Evolutionary conservation across 2,113 vertebrate genomes (phyloP).

Genomic region (Ochotona princeps): DNA sequence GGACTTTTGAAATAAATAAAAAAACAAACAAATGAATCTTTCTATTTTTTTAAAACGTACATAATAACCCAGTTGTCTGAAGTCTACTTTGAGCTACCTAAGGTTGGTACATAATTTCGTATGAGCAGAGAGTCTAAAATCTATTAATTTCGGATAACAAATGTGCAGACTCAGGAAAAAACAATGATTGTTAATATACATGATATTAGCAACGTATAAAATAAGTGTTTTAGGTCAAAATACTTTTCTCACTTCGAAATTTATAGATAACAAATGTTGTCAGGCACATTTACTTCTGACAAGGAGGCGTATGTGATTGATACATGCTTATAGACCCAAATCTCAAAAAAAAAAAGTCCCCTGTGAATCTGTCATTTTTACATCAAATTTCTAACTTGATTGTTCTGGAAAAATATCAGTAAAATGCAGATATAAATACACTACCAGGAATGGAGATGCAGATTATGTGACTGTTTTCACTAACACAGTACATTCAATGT

Average conservation of each 20-base stretch:
- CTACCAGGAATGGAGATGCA: not conserved
- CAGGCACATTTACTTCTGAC: not conserved
- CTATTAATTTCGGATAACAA: not conserved
- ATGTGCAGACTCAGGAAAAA: not conserved
- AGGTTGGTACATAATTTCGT: not conserved
- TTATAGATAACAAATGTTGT: not conserved
- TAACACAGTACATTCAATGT: not conserved
- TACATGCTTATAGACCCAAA: not conserved
- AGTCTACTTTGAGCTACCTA: not conserved
- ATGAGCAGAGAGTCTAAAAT: not conserved
- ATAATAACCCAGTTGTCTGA: constrained; percentile 36
- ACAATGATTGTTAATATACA: not conserved
- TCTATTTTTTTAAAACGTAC: too few species aligned
- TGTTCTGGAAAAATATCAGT: not conserved
- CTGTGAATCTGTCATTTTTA: not conserved
- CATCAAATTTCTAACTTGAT: not conserved
- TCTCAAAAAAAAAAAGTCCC: not conserved
- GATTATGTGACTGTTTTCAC: not conserved
- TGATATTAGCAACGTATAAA: not conserved
- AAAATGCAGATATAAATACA: not conserved
- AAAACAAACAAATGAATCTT: too few species aligned
- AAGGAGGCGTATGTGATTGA: not conserved
- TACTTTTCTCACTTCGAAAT: not conserved
- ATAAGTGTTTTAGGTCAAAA: constrained; percentile 36
- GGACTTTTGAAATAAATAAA: too few species aligned